These are phyloP conservation scores for Brachyhypopomus occidentalis DNA, from an alignment of 2,113 vertebrate species.

Conservation along the genomic window DNA sequence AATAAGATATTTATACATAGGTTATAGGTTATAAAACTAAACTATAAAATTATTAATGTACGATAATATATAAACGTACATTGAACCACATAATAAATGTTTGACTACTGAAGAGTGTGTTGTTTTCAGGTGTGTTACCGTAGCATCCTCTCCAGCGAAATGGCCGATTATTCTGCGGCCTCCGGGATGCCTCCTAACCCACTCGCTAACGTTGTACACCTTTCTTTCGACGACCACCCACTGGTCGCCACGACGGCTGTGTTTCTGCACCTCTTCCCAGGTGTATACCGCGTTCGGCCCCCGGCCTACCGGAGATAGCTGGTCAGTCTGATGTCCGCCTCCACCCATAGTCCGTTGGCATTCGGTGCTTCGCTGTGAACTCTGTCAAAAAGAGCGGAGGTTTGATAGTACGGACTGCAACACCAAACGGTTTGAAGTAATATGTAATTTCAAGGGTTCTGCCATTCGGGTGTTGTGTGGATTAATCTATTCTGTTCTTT, in stretches of 20 bases:
- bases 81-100: no score
- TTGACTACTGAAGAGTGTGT: background rate
- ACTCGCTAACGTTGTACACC: slow-evolving; percentile 88
- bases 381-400: background rate
- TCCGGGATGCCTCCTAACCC: slow-evolving; percentile 87
- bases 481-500: no score
- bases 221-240: slow-evolving; percentile 94
- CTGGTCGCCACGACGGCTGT: slow-evolving; percentile 82
- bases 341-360: slow-evolving; percentile 56
- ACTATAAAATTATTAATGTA: no score
- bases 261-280: slow-evolving; percentile 92
- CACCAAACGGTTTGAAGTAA: no score
- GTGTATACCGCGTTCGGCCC: slow-evolving; percentile 65
- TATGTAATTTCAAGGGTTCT: no score
- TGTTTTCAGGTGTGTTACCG: slow-evolving; percentile 72
- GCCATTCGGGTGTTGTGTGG: no score
- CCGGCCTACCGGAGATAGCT: slow-evolving; percentile 31
- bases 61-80: background rate
- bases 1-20: no score
- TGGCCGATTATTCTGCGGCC: slow-evolving; percentile 84
- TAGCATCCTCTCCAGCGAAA: slow-evolving; percentile 91
- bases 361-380: slow-evolving; percentile 5
- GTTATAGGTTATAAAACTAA: no score
- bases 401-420: no score
- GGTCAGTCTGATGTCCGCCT: slow-evolving; percentile 56